A percentile compares a stretch with the other conserved stretches of the same genome.
Conservation (phyloP, 2,888 invertebrate genomes). For the Steinernema hermaphroditum region DNA sequence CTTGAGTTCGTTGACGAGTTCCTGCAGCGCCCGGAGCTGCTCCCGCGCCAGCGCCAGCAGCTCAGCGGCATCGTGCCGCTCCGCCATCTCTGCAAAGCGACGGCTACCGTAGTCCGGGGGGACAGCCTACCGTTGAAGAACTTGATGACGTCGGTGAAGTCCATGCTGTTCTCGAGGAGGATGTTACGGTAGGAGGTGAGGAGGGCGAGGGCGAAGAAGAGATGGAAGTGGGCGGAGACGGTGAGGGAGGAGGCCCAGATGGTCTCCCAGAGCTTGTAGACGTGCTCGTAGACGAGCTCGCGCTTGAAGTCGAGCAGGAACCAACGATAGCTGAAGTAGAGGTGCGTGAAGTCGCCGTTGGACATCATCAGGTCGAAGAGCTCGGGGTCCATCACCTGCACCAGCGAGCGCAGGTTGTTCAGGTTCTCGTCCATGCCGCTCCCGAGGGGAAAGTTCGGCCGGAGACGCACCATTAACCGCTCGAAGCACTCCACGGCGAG, state of each 20-base stretch:
- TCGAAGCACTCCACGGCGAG: slow-evolving; percentile 87
- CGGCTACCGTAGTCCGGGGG: neutral
- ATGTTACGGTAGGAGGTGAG: slow-evolving; percentile 77
- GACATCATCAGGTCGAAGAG: slow-evolving; percentile 74
- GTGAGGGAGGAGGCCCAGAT: slow-evolving; percentile 91
- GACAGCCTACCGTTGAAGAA: slow-evolving; percentile 83
- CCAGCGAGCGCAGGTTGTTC: slow-evolving; percentile 81
- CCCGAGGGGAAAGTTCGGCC: slow-evolving; percentile 85
- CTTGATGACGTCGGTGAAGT: slow-evolving; percentile 95
- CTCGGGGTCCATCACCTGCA: slow-evolving; percentile 86
- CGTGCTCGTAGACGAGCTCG: slow-evolving; percentile 87
- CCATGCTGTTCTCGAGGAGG: slow-evolving; percentile 91
- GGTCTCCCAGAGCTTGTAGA: slow-evolving; percentile 89
- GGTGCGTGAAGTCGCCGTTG: slow-evolving; percentile 92
- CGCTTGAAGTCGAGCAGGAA: slow-evolving; percentile 92
- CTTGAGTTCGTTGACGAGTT: slow-evolving; percentile 85
- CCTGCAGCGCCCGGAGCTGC: slow-evolving; percentile 84
- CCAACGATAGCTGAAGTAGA: slow-evolving; percentile 97
- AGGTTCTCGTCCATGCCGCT: slow-evolving; percentile 94
- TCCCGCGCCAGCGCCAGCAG: slow-evolving; percentile 83
- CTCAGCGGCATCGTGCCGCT: slow-evolving; percentile 83
- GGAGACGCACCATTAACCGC: slow-evolving; percentile 85
- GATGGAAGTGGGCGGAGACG: slow-evolving; percentile 84
- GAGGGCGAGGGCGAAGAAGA: slow-evolving; percentile 87
- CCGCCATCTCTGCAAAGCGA: slow-evolving; percentile 85